phyloP scores from a whole-genome alignment of 1,140 invertebrate species.

The Coelopa frigida region DNA sequence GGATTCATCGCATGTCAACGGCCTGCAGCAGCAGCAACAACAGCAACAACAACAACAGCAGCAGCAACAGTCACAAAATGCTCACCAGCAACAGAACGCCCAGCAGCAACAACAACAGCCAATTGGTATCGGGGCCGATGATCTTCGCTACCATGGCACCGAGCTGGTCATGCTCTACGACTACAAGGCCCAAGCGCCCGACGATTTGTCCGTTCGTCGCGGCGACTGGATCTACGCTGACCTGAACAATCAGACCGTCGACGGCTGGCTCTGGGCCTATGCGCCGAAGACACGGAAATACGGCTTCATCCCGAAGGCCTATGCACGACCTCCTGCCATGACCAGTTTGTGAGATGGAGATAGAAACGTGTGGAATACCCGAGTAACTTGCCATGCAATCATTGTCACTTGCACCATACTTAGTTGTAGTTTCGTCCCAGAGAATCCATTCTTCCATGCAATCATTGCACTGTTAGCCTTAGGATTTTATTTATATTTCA shows the following conservation, averaged over 20 bases:
- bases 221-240: constrained; percentile 95
- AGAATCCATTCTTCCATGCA: too few relatives aligned
- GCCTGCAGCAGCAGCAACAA: constrained; percentile 19
- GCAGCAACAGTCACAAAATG: constrained; percentile 12
- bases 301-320: constrained; percentile 91
- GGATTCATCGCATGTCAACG: constrained; percentile 19
- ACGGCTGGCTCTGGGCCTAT: constrained; percentile 93
- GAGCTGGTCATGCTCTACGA: constrained; percentile 91
- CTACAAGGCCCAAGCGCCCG: constrained; percentile 89
- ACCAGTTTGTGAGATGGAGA: constrained; percentile 76
- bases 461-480: too few relatives aligned
- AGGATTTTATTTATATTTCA: too few relatives aligned
- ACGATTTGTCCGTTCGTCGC: constrained; percentile 79
- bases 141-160: constrained; percentile 70
- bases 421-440: too few relatives aligned
- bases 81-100: constrained; percentile 15
- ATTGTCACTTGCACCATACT: too few relatives aligned
- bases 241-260: constrained; percentile 84
- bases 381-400: too few relatives aligned
- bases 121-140: constrained; percentile 47
- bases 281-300: constrained; percentile 87
- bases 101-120: constrained; percentile 31
- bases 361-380: too few relatives aligned
- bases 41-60: constrained; percentile 17
- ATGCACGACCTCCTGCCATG: constrained; percentile 86